Evolutionary conservation across 2,113 vertebrate genomes (phyloP), one percentile per base, ranked within the genome.

Genomic region (Catharus bicknelli): DNA sequence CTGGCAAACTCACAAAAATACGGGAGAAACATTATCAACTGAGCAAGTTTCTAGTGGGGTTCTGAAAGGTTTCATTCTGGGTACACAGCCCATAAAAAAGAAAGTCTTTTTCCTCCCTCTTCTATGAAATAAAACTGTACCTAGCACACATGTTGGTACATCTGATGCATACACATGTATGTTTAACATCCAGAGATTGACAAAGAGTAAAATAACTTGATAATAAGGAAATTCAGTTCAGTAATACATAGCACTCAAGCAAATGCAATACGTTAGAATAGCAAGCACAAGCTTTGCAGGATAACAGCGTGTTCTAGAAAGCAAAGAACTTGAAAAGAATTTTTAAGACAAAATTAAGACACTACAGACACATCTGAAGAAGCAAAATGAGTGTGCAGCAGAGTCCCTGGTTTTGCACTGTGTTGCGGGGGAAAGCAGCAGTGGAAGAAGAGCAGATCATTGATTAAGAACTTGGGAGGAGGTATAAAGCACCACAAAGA

Each of bases 261-360:
- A 92, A 82, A 59, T 0, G 0, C 45, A 83, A 84, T 4, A 36
- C 40, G 1, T 36, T 58, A 42, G 12, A 79, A 61, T 4, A 83
- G 18, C 27, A 82, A 69, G 40, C 8, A 42, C 3, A 66, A 64
- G 26, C 10, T 50, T 66, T 26, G 14, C 16, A 40, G 55, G 20
- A 68, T 0, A 1, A 48, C 9, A 53, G 4, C 0, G 0, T 40
- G 51, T 40, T 73, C 26, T 47, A 76, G 18, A 83, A 90, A 85
- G 72, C 17, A 58, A 63, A 57, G 22, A 85, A 42, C 10, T 83
- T 62, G 14, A 45, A 43, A 87, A 58, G 5, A 72, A 51, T 25
- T 55, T 43, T 57, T 43, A 69, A 77, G 26, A 64, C 34, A 77
- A 83, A 76, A 80, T 30, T 15, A 88, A 57, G 43, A 84, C 3